Base-by-base conservation (phyloP, 1,140 invertebrate genomes). In the Diachasmimorpha longicaudata region DNA sequence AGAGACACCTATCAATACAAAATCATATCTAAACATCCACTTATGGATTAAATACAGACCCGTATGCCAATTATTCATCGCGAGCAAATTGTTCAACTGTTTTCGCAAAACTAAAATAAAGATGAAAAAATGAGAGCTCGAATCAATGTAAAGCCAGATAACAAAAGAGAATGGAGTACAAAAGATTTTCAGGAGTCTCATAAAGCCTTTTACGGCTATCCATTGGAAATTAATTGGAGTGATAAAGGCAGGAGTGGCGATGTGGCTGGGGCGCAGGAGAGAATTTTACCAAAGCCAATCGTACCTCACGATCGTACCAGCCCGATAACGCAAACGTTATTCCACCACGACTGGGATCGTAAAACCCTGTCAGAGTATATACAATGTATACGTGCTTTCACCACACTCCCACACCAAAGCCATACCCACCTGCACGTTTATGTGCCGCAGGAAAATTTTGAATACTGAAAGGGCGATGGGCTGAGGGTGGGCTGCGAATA, bases 191-290 rank as follows among this genome's bases (percentile, higher is more conserved):
- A 72, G 71, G 42, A 55, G 52, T 58, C 68, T 77, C 76, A 66
- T 76, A 79, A 83, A 83, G 75, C 81, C 63, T 76, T 81, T 82
- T 78, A 81, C 70, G 78, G 63, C 74, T 55, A 42, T 78, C 76
- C 79, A 80, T 76, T 77, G 77, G 72, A 79, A 79, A 81, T 83
- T 82, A 83, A 83, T 80, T 79, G 72, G 72, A 71, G 42, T 67
- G 75, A 81, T 81, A 80, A 67, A 37, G 55, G 72, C 36, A 37
- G 31, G 66, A 37, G 58, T 63, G 58, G 58, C 58, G 58, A 23
- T 25, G 19, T 31, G 19, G 58, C 21, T 63, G 23, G 19, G 58
- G 58, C 11, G 23, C 19, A 19, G 19, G 58, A 23, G 58, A 19
- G 19, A 19, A 19, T 63, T 63, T 63, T 63, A 19, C 58, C 10